Percentiles rank a stretch among this genome's conserved stretches.
These are phyloP conservation scores for Trichosurus vulpecula DNA, from an alignment of 2,797 vertebrate genomes.

Conservation along the genomic window DNA sequence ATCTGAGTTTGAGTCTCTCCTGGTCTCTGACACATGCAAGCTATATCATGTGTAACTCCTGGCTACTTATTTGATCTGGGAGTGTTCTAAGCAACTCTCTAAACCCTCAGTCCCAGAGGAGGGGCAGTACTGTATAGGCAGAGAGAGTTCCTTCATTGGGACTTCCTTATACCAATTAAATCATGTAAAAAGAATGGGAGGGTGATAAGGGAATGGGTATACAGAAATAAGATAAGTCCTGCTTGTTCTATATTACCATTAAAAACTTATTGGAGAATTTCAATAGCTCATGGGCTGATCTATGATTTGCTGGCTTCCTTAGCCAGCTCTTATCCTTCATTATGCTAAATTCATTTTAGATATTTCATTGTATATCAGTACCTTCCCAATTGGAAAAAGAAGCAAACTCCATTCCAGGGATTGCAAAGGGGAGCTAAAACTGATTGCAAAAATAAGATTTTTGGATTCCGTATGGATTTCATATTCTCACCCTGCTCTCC, in stretches of 20 bases:
- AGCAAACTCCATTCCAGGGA: background rate
- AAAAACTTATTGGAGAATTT: background rate
- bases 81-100: background rate
- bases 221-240: background rate
- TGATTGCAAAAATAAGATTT: constrained; percentile 31
- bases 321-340: constrained; percentile 27
- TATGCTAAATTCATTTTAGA: constrained; percentile 21
- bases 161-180: background rate
- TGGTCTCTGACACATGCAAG: background rate
- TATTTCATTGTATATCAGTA: background rate
- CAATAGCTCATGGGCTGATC: constrained; percentile 3
- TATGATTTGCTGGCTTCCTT: constrained; percentile 18
- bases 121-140: background rate
- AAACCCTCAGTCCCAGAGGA: background rate
- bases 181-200: background rate
- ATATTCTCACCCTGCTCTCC: background rate
- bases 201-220: background rate
- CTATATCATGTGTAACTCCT: background rate
- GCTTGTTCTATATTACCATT: background rate
- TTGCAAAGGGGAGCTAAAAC: background rate
- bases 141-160: background rate
- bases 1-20: background rate
- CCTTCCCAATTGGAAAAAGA: constrained; percentile 26
- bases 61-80: background rate
- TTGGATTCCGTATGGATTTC: constrained; percentile 4